Conservation (phyloP, 2,113 vertebrate genomes). For the Falcunculus frontatus region DNA sequence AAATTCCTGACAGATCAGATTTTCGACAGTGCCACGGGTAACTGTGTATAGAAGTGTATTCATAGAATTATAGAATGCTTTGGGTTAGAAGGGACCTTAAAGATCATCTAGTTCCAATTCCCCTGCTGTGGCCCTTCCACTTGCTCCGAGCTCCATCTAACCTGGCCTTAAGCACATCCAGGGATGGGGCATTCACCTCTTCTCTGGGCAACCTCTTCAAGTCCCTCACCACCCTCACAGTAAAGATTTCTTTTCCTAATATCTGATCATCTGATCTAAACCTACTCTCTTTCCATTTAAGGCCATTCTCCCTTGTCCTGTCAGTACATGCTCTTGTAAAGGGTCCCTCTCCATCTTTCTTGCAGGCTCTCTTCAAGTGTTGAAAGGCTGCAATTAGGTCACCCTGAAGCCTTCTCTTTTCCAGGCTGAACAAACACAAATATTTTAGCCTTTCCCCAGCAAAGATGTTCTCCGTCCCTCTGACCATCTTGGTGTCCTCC, state of each 20-base stretch:
- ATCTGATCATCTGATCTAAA: background rate
- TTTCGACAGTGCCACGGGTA: background rate
- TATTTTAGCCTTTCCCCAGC: background rate
- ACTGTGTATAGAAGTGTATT: rapidly evolving
- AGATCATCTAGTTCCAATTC: background rate
- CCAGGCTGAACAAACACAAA: background rate
- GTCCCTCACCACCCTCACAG: background rate
- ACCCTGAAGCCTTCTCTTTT: background rate
- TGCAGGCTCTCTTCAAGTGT: background rate
- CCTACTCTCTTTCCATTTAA: background rate
- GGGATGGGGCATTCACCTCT: rapidly evolving
- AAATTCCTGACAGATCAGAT: background rate
- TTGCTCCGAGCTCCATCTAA: background rate
- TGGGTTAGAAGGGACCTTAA: background rate
- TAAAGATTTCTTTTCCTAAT: background rate
- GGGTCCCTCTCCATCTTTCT: background rate
- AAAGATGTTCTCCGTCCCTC: too few relatives aligned
- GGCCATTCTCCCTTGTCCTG: background rate
- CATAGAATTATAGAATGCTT: background rate
- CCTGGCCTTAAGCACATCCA: background rate
- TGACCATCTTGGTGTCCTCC: background rate
- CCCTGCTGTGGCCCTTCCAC: background rate
- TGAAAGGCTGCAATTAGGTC: background rate
- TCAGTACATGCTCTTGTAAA: too few relatives aligned
- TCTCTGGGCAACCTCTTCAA: background rate